A percentile compares a stretch with the other conserved stretches of the same genome.
phyloP scores from a whole-genome alignment of 2,888 invertebrate genomes.

The Proisotoma minuta region DNA sequence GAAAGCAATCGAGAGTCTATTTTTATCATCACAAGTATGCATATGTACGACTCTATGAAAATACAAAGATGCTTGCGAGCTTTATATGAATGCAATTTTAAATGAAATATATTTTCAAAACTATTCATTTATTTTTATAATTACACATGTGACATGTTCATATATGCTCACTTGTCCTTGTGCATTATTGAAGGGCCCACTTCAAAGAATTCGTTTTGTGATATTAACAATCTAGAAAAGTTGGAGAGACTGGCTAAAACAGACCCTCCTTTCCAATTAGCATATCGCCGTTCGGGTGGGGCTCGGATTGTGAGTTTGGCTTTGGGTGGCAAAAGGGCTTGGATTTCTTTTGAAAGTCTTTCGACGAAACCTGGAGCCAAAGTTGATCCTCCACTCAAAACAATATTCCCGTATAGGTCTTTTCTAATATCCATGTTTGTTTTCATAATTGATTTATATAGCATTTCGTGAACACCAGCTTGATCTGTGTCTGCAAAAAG shows the following conservation, averaged over 20 bases:
- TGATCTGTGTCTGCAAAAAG: conserved; percentile 5
- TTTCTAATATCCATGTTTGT: conserved; percentile 36
- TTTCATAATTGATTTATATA: conserved; percentile 35
- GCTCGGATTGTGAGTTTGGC: conserved; percentile 22
- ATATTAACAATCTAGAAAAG: conserved; percentile 23
- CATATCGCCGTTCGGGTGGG: conserved; percentile 17
- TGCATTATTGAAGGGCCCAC: conserved; percentile 13
- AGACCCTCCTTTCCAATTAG: conserved; percentile 29
- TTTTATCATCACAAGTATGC: neutral
- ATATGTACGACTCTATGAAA: neutral
- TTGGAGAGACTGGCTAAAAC: conserved; percentile 26
- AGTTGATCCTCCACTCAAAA: conserved; percentile 29
- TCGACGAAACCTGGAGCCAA: conserved; percentile 30
- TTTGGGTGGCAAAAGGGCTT: conserved; percentile 19
- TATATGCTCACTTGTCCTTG: neutral
- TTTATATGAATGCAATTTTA: neutral
- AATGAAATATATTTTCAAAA: neutral
- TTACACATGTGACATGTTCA: too few relatives aligned
- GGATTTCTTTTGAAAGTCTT: conserved; percentile 22
- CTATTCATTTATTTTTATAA: too few relatives aligned
- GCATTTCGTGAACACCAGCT: conserved; percentile 21
- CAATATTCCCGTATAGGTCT: conserved; percentile 30
- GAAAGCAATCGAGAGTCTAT: neutral
- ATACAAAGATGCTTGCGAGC: neutral
- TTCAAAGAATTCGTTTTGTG: conserved; percentile 27